Conservation (phyloP, 2,888 invertebrate genomes). For the Cephus rjabovi region DNA sequence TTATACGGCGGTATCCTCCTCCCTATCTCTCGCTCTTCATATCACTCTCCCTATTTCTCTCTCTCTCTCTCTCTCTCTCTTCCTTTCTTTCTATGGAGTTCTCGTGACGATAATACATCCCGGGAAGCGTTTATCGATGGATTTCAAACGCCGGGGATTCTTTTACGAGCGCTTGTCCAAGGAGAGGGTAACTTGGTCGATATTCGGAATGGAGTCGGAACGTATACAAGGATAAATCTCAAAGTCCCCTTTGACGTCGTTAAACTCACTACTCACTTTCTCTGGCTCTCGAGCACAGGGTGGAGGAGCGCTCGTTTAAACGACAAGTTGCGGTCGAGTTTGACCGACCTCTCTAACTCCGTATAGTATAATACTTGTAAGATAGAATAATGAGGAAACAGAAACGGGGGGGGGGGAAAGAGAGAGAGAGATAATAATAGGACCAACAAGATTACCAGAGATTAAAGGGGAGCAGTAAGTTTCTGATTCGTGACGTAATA, state of each 20-base stretch:
- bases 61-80: neutral
- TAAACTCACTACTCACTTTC: neutral
- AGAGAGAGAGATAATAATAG: neutral
- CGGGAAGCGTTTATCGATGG: neutral
- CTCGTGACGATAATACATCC: slow-evolving; percentile 1
- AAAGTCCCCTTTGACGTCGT: neutral
- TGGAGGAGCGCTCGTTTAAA: neutral
- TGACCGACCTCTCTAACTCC: neutral
- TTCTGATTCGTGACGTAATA: neutral
- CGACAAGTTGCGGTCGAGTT: neutral
- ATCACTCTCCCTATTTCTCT: neutral
- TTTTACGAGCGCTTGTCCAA: neutral
- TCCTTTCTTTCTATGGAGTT: neutral
- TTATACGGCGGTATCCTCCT: neutral
- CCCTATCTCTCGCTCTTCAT: neutral
- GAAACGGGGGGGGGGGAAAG: no score
- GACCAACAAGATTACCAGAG: neutral
- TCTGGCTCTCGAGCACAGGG: neutral
- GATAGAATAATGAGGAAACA: neutral
- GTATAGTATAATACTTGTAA: neutral
- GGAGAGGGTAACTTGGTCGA: neutral
- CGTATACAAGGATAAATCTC: neutral
- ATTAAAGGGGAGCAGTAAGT: neutral
- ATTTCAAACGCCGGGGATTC: neutral
- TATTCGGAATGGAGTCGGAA: neutral